Percentiles rank a stretch among this genome's conserved stretches.
These are phyloP conservation scores for Pristionchus fissidentatus DNA, from an alignment of 2,888 invertebrate genomes.

Conservation along the genomic window DNA sequence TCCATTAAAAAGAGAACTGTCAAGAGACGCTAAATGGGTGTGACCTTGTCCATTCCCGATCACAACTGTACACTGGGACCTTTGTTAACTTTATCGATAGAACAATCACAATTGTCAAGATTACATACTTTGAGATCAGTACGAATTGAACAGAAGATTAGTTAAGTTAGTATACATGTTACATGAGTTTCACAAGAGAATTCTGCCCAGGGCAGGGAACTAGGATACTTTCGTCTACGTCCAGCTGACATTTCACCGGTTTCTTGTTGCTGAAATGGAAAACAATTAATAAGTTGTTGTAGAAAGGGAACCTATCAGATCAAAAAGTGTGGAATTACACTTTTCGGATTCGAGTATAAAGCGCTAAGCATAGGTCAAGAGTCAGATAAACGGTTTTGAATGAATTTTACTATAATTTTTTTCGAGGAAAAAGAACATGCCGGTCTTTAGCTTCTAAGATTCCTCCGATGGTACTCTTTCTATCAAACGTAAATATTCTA, in stretches of 20 bases:
- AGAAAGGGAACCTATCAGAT: too few relatives aligned
- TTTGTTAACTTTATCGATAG: slow-evolving; percentile 21
- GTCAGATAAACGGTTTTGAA: too few relatives aligned
- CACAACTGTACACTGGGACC: slow-evolving; percentile 9
- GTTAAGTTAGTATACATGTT: not conserved
- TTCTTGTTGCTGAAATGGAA: not conserved
- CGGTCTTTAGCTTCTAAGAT: too few relatives aligned
- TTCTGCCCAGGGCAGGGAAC: slow-evolving; percentile 28
- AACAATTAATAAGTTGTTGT: too few relatives aligned
- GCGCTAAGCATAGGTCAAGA: too few relatives aligned
- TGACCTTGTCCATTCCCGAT: not conserved
- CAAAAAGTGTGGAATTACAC: too few relatives aligned
- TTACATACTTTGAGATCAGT: not conserved
- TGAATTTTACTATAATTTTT: too few relatives aligned
- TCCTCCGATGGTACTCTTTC: too few relatives aligned
- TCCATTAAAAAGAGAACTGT: not conserved
- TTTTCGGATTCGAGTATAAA: too few relatives aligned
- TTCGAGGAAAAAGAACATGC: too few relatives aligned
- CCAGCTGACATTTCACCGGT: not conserved
- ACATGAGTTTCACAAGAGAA: not conserved
- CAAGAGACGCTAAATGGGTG: not conserved
- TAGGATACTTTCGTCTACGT: not conserved
- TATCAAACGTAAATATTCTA: too few relatives aligned
- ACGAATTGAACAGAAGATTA: not conserved
- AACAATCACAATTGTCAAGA: not conserved